A percentile compares a stretch with the other conserved stretches of the same genome.
Conservation (phyloP, 2,888 invertebrate genomes). For the Pristionchus arcanus region DNA sequence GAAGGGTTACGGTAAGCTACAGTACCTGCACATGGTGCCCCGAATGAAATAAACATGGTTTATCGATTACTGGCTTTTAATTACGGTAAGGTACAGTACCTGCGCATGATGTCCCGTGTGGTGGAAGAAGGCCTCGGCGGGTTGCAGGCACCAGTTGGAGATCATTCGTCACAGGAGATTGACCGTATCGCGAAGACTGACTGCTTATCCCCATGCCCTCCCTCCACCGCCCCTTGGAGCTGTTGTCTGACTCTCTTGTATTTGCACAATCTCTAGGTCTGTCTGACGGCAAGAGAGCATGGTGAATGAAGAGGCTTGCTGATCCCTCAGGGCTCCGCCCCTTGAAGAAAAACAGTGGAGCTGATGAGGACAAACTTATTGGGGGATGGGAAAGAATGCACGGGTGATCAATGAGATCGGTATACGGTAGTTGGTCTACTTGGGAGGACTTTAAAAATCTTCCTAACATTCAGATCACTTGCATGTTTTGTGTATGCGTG, state of each 20-base stretch:
- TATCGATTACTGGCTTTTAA: too few relatives aligned
- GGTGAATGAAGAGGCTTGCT: not conserved
- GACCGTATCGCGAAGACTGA: slow-evolving; percentile 15
- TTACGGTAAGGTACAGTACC: not conserved
- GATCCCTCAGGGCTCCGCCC: not conserved
- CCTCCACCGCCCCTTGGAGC: not conserved
- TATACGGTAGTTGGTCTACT: not conserved
- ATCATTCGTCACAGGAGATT: slow-evolving; percentile 4
- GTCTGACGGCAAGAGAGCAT: not conserved
- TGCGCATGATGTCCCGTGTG: not conserved
- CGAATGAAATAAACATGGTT: too few relatives aligned
- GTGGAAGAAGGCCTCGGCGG: not conserved
- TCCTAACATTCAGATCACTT: too few relatives aligned
- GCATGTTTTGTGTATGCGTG: too few relatives aligned
- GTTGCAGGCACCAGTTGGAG: not conserved
- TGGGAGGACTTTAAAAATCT: too few relatives aligned
- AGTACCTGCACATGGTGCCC: not conserved
- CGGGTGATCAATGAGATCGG: not conserved
- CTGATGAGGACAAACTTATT: not conserved
- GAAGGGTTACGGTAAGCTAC: not conserved
- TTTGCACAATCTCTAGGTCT: not conserved
- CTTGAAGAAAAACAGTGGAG: not conserved
- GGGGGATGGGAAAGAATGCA: not conserved
- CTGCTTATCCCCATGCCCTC: not conserved
- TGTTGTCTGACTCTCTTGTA: not conserved